Conservation (phyloP, 2,113 vertebrate species). For the Marmota monax region DNA sequence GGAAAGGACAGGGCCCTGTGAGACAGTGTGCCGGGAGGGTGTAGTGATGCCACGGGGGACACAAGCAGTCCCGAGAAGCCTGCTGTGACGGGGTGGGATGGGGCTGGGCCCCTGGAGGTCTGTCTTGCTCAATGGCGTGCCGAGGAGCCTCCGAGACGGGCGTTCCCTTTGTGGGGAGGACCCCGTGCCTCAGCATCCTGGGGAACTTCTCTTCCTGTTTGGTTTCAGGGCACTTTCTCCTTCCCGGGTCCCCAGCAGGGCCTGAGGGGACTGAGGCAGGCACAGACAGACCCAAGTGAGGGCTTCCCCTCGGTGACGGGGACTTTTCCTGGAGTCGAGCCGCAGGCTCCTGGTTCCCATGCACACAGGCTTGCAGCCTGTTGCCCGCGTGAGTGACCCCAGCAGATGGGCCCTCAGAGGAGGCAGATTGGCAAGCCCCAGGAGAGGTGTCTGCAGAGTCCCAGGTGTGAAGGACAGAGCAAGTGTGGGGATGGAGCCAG, state of each 20-base stretch:
- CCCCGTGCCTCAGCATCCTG: too few relatives aligned
- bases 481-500: background rate
- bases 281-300: background rate
- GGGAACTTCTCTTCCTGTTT: too few relatives aligned
- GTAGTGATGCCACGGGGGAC: too few relatives aligned
- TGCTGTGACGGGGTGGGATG: too few relatives aligned
- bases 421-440: background rate
- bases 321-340: background rate
- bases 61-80: too few relatives aligned
- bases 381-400: background rate
- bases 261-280: background rate
- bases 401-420: too few relatives aligned
- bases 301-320: background rate
- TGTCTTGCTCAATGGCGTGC: background rate
- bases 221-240: too few relatives aligned
- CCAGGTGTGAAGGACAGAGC: background rate
- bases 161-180: too few relatives aligned
- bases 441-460: background rate
- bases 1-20: background rate
- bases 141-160: background rate
- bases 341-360: background rate
- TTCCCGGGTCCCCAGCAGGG: too few relatives aligned
- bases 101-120: too few relatives aligned
- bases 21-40: background rate
- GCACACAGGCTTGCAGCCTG: fast-evolving